These are phyloP conservation scores for Megaptera novaeangliae DNA, from an alignment of 2,113 vertebrate genomes.

Conservation along the genomic window DNA sequence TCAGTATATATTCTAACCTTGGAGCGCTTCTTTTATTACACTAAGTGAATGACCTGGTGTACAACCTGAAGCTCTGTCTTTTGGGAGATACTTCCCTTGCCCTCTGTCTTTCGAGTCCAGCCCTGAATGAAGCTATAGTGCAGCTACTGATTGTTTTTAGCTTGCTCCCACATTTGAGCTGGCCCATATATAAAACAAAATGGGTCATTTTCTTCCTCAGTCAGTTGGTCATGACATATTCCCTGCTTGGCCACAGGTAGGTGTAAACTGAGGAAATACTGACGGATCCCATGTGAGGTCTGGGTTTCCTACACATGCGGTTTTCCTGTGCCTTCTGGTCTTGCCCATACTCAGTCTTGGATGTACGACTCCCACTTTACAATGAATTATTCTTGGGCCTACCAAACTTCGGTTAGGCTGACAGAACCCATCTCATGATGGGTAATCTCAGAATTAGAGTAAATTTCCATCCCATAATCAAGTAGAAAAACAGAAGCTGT, in stretches of 20 bases:
- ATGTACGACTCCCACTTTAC: neutral
- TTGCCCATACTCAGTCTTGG: neutral
- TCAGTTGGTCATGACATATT: neutral
- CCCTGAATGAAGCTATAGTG: neutral
- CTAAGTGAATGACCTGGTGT: neutral
- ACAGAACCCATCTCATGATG: neutral
- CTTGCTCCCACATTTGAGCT: neutral
- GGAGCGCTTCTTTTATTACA: neutral
- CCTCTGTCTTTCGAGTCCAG: neutral
- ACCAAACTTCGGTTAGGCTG: neutral
- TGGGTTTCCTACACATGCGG: neutral
- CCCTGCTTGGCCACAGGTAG: neutral
- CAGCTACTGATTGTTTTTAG: neutral
- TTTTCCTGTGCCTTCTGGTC: neutral
- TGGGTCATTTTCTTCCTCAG: neutral
- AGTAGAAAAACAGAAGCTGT: neutral
- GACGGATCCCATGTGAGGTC: neutral
- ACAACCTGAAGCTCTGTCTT: neutral
- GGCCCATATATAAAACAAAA: neutral
- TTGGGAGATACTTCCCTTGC: neutral
- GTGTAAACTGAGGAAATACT: neutral
- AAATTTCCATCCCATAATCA: neutral
- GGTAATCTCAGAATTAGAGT: neutral
- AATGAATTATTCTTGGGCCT: neutral
- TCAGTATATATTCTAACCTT: neutral